Evolutionary conservation across 2,888 invertebrate genomes (phyloP), one percentile per base, ranked within the genome.

Genomic region (Eudemis profundana): DNA sequence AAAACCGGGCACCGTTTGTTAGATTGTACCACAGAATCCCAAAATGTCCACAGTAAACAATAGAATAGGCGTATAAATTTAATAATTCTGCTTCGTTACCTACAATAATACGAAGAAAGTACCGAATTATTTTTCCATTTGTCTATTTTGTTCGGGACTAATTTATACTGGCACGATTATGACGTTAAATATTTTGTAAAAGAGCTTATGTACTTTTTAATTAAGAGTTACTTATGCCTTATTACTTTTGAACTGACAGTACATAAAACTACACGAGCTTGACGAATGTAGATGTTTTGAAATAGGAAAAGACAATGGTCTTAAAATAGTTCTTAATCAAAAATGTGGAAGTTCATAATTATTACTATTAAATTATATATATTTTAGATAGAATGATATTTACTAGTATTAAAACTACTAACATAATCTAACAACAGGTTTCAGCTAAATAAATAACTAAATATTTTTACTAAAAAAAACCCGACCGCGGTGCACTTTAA

Each of bases 21-120:
- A 14, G 1, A 8, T 8, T 14, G 15, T 12, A 2, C 3, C n/a
- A 23, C 4, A 19, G 10, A 4, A 53, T 5, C 40, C 17, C 15
- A 54, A 42, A 54, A 46, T 47, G 27, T 17, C 19, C n/a, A 10
- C 8, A 49, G n/a, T 23, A 54, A 47, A 62, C 56, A 47, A 56
- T 29, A 27, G 27, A 8, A 12, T 4, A 10, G 47, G 27, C 4
- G n/a, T 29, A 44, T 44, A n/a, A n/a, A n/a, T 36, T 42, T 23
- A 40, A 40, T 33, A 42, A 57, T 50, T 44, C 2, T 14, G 42
- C 63, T 64, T 57, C 57, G 63, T 50, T 64, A 44, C 49, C 23
- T 10, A 54, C 47, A 23, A 23, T 50, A 71, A 71, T 68, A 47
- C 59, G 42, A 57, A 50, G 66, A 69, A 66, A 64, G 63, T 12